Conservation (phyloP, 2,888 invertebrate genomes). For the Melieria picta region DNA sequence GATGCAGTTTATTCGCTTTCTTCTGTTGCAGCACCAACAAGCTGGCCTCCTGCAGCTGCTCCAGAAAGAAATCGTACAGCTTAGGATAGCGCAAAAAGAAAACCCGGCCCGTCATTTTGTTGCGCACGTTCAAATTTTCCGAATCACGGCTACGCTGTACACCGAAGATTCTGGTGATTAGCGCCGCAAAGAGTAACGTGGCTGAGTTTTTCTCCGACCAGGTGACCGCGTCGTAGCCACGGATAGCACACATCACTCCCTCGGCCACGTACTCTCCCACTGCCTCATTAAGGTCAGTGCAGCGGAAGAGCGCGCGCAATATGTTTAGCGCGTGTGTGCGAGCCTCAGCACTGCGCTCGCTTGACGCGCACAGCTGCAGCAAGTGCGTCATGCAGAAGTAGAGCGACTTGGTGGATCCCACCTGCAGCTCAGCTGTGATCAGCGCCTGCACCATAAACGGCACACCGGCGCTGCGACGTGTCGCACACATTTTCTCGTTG, state of each 20-base stretch:
- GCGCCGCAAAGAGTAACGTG: slow-evolving; percentile 83
- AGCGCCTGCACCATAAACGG: slow-evolving; percentile 89
- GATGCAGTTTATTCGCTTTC: slow-evolving; percentile 73
- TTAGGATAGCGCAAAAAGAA: slow-evolving; percentile 78
- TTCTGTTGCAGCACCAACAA: slow-evolving; percentile 52
- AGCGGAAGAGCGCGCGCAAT: slow-evolving; percentile 81
- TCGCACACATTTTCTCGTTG: slow-evolving; percentile 75
- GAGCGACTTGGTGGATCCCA: slow-evolving; percentile 70
- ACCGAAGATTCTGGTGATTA: slow-evolving; percentile 89
- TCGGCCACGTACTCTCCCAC: slow-evolving; percentile 75
- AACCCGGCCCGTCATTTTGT: slow-evolving; percentile 79
- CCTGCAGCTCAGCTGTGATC: slow-evolving; percentile 77
- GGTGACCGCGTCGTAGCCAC: slow-evolving; percentile 76
- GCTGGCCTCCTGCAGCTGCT: slow-evolving; percentile 62
- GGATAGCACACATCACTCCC: slow-evolving; percentile 77
- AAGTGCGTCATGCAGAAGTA: slow-evolving; percentile 71
- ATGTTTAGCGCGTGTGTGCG: slow-evolving; percentile 88
- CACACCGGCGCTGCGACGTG: slow-evolving; percentile 91
- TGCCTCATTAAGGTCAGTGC: slow-evolving; percentile 78
- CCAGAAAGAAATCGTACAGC: slow-evolving; percentile 70
- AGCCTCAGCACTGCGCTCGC: slow-evolving; percentile 63
- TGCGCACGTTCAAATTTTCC: slow-evolving; percentile 71
- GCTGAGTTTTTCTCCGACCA: slow-evolving; percentile 91
- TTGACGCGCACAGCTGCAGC: slow-evolving; percentile 59
- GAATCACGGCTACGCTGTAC: slow-evolving; percentile 74